These are phyloP conservation scores for Ganaspis brasiliensis DNA, from an alignment of 2,888 invertebrate genomes.

Conservation along the genomic window DNA sequence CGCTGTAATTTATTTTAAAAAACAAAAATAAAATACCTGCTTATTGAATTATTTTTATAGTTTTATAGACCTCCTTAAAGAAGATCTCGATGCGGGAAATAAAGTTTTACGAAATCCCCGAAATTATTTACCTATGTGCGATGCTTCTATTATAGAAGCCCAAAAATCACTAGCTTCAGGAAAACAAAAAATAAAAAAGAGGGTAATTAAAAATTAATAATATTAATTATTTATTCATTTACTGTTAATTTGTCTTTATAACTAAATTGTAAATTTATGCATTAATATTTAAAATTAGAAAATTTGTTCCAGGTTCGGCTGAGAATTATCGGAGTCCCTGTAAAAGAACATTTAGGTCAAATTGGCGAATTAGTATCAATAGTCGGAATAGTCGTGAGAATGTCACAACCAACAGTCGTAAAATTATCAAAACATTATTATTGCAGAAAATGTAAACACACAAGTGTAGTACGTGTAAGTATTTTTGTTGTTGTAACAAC, in stretches of 20 bases:
- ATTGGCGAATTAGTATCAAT: slow-evolving; percentile 75
- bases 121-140: slow-evolving; percentile 84
- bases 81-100: slow-evolving; percentile 85
- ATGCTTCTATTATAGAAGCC: slow-evolving; percentile 84
- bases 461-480: slow-evolving; percentile 84
- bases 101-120: slow-evolving; percentile 86
- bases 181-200: slow-evolving; percentile 84
- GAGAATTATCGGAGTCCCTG: slow-evolving; percentile 73
- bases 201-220: slow-evolving; percentile 16
- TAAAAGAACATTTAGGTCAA: slow-evolving; percentile 84
- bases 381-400: slow-evolving; percentile 89
- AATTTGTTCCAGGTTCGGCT: slow-evolving; percentile 67
- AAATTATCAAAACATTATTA: slow-evolving; percentile 88
- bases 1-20: too few relatives aligned
- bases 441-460: slow-evolving; percentile 89
- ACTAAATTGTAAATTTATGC: too few relatives aligned
- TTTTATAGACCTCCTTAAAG: slow-evolving; percentile 87
- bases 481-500: too few relatives aligned
- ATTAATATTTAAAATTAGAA: not conserved
- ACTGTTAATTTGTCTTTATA: too few relatives aligned
- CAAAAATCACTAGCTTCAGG: slow-evolving; percentile 83
- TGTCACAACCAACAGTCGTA: slow-evolving; percentile 88
- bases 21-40: too few relatives aligned
- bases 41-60: too few relatives aligned
- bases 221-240: too few relatives aligned